Evolutionary conservation across 1,140 invertebrate genomes (phyloP), one percentile per base, ranked within the genome.

Genomic region (Myzus persicae): DNA sequence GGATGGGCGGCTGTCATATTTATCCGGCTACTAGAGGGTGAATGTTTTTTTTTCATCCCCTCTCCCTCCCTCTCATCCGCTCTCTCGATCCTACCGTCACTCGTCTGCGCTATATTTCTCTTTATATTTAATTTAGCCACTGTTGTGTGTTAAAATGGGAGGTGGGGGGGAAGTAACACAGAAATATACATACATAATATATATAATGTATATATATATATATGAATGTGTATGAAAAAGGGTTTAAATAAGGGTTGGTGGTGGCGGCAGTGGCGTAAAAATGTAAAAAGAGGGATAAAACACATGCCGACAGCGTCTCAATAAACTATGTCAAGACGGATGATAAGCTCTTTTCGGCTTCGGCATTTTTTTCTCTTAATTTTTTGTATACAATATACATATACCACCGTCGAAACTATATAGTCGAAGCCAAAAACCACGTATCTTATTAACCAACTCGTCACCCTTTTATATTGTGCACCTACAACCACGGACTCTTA

Each of bases 1-100:
- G 91, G 91, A 93, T 93, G 91, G 91, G 91, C 81, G 91, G 91
- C 91, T 93, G 91, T 93, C 91, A 93, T 93, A 93, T 93, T 93
- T 93, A 93, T 93, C 81, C 91, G 44, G 81, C 46, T 85, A 42
- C 67, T 40, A 46, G 76, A 93, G 91, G 91, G 91, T 42, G 91
- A 93, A 93, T 54, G 91, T 40, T 54, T 93, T 76, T 46, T 84
- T 93, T 84, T 76, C 31, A 2, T 38, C 54, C 44, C 40, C 24
- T 26, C 38, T 40, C 54, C 20, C n/a, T 18, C n/a, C 38, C 67
- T 3, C 7, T 44, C 42, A 8, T 5, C 9, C 42, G 1, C 46
- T 40, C 20, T 90, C 54, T 88, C n/a, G 5, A 14, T 42, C 38
- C 36, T 38, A 36, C 48, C 36, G 11, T 40, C 51, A 38, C 42